Percentiles rank a stretch among this genome's conserved stretches.
phyloP scores from a whole-genome alignment of 2,113 vertebrate genomes.

The Syngnathus scovelli region DNA sequence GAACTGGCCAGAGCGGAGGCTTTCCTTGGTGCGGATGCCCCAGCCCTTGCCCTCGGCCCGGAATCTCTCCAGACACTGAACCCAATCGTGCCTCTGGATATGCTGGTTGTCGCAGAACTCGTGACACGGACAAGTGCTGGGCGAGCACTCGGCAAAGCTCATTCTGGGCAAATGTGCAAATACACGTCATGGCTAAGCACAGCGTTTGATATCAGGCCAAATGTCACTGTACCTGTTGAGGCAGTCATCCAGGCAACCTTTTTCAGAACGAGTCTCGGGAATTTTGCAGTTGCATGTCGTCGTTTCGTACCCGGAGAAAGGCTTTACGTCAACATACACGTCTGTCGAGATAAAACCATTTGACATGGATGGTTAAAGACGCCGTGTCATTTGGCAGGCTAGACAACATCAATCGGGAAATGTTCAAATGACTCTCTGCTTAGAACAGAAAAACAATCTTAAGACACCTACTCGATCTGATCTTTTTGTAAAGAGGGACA shows the following conservation, averaged over 20 bases:
- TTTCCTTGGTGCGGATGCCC: slow-evolving; percentile 95
- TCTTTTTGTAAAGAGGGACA: slow-evolving; percentile 98
- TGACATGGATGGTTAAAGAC: slow-evolving; percentile 3
- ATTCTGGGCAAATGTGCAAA: slow-evolving; percentile 70
- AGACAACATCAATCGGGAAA: background rate
- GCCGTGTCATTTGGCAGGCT: background rate
- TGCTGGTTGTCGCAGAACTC: slow-evolving; percentile 93
- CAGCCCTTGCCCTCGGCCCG: slow-evolving; percentile 95
- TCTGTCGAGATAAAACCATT: slow-evolving; percentile 59
- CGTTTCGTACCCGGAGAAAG: slow-evolving; percentile 93
- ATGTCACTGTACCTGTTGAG: slow-evolving; percentile 81
- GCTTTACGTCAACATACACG: slow-evolving; percentile 96
- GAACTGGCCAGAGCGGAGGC: slow-evolving; percentile 89
- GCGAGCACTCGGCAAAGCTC: slow-evolving; percentile 96
- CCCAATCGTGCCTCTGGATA: slow-evolving; percentile 97
- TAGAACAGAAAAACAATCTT: slow-evolving; percentile 3
- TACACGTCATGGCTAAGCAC: no score
- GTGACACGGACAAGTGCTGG: slow-evolving; percentile 86
- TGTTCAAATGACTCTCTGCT: background rate
- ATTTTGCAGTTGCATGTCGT: slow-evolving; percentile 91
- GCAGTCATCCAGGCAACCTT: slow-evolving; percentile 90
- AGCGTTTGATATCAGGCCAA: no score
- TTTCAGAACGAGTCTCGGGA: slow-evolving; percentile 72
- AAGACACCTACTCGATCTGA: slow-evolving; percentile 89
- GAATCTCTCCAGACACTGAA: slow-evolving; percentile 94